Percentiles rank a stretch among this genome's conserved stretches.
phyloP scores from a whole-genome alignment of 1,140 invertebrate species.

The Planococcus citri region DNA sequence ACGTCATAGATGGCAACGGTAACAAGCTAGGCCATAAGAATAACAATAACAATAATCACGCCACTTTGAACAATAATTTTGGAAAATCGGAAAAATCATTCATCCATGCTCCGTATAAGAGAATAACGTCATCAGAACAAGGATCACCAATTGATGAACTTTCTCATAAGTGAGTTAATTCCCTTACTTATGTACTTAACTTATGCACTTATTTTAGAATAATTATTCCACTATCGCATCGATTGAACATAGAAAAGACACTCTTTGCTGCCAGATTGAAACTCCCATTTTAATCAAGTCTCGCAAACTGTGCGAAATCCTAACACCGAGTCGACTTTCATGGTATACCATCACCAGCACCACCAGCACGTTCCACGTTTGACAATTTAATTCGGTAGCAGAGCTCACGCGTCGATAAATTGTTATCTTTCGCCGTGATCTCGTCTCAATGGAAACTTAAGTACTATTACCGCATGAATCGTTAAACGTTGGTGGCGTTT shows the following conservation, averaged over 20 bases:
- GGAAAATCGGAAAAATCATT: slow-evolving; percentile 1
- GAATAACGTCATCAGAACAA: background rate
- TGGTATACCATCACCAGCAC: background rate
- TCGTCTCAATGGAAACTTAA: slow-evolving; percentile 3
- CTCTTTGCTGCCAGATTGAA: no score
- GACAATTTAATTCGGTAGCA: background rate
- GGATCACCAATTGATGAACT: background rate
- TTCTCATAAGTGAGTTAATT: slow-evolving; percentile 2
- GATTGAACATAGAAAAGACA: no score
- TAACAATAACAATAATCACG: slow-evolving; percentile 28
- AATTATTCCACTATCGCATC: no score
- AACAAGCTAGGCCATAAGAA: slow-evolving; percentile 22
- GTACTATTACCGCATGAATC: background rate
- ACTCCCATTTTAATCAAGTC: no score
- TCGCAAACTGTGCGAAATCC: no score
- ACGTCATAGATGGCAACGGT: slow-evolving; percentile 22
- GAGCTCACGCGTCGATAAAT: background rate
- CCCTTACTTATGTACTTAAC: no score
- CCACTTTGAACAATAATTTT: slow-evolving; percentile 10
- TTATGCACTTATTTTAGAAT: no score
- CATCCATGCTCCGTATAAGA: background rate
- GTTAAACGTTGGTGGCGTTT: background rate
- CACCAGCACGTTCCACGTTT: background rate
- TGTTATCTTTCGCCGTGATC: background rate
- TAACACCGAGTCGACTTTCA: no score